phyloP scores from a whole-genome alignment of 2,113 vertebrate genomes.

The Pygoscelis antarcticus region DNA sequence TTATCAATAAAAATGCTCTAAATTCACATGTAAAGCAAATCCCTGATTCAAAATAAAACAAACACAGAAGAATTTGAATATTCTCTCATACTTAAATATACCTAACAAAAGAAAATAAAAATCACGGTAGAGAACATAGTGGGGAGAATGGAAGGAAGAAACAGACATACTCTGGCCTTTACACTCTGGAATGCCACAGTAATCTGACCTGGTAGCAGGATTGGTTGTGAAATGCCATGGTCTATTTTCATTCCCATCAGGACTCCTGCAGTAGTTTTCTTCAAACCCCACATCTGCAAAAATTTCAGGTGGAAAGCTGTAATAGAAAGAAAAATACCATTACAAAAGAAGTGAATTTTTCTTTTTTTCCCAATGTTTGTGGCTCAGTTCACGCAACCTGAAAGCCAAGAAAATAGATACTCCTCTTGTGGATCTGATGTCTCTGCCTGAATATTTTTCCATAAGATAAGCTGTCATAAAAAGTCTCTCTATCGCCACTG shows the following conservation, averaged over 20 bases:
- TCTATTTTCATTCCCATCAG: slow-evolving; percentile 72
- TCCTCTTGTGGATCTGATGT: background rate
- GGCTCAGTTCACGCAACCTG: background rate
- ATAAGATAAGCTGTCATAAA: background rate
- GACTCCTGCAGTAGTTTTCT: slow-evolving; percentile 83
- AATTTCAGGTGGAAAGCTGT: background rate
- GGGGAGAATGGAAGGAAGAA: background rate
- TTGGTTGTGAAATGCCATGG: slow-evolving; percentile 85
- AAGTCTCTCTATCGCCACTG: background rate
- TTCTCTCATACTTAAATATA: background rate
- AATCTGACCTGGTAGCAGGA: slow-evolving; percentile 71
- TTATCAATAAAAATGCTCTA: background rate
- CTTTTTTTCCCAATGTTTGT: background rate
- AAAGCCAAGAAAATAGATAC: background rate
- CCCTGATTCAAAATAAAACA: background rate
- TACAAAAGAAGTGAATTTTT: background rate
- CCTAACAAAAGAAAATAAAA: background rate
- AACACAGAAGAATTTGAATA: background rate
- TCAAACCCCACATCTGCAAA: slow-evolving; percentile 59
- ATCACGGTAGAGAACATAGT: background rate
- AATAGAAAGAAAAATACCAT: background rate
- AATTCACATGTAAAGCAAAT: background rate
- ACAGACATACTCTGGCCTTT: slow-evolving; percentile 36
- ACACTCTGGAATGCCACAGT: slow-evolving; percentile 78
- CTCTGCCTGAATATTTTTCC: background rate